Percentiles rank a stretch among this genome's conserved stretches.
Conservation (phyloP, 2,113 vertebrate species). For the Eulacestoma nigropectus region DNA sequence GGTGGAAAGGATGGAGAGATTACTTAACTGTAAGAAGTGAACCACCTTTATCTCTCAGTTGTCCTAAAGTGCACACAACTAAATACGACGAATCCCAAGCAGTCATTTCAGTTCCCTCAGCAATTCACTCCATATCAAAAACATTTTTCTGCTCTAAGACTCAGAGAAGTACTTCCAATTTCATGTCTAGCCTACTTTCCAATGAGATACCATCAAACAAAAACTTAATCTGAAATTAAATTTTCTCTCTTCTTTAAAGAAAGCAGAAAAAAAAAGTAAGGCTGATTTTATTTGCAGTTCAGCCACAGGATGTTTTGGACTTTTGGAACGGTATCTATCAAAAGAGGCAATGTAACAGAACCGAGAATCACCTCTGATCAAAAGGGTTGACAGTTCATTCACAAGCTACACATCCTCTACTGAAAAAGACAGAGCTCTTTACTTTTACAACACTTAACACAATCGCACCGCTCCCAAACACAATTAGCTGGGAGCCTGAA, state of each 20-base stretch:
- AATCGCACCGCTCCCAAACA: neutral
- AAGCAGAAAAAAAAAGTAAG: fast-evolving
- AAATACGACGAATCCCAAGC: neutral
- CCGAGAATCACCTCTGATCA: neutral
- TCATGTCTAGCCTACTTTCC: neutral
- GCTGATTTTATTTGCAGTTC: neutral
- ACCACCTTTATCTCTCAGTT: neutral
- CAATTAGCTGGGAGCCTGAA: neutral
- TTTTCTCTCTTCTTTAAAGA: neutral
- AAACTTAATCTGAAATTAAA: neutral
- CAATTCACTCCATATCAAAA: neutral
- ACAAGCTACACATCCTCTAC: neutral
- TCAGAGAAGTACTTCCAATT: neutral
- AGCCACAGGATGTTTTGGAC: neutral
- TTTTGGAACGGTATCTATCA: neutral
- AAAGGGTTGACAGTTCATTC: neutral
- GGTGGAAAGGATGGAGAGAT: neutral
- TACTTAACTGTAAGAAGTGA: neutral
- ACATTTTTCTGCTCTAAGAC: neutral
- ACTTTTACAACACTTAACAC: neutral
- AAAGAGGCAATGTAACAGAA: neutral
- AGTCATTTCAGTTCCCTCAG: neutral
- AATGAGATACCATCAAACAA: neutral
- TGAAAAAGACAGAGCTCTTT: neutral
- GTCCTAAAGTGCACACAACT: neutral